phyloP scores from a whole-genome alignment of 2,888 invertebrate genomes.

The Amblyjoppa proteus region DNA sequence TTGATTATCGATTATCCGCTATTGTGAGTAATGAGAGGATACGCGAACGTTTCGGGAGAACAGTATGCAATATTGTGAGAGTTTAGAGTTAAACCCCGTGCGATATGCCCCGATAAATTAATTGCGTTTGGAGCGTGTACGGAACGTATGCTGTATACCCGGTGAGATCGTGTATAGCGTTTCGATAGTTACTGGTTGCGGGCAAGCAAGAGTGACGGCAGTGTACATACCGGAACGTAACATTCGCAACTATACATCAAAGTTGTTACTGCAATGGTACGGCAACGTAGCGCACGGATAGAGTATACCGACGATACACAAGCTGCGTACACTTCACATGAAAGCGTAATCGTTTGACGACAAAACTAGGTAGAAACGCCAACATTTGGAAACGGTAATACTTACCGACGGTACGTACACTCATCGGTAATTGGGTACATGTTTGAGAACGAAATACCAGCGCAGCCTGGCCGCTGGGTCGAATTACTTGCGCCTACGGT shows the following conservation, averaged over 20 bases:
- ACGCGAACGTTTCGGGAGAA: slow-evolving; percentile 13
- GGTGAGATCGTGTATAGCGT: slow-evolving; percentile 23
- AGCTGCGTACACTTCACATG: not conserved
- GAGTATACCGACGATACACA: slow-evolving; percentile 13
- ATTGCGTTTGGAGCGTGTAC: slow-evolving; percentile 7
- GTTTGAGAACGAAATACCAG: slow-evolving; percentile 54
- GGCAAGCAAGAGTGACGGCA: slow-evolving; percentile 18
- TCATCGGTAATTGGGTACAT: slow-evolving; percentile 53
- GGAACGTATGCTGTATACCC: not conserved
- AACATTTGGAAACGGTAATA: slow-evolving; percentile 63
- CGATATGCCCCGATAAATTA: slow-evolving; percentile 32
- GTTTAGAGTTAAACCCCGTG: not conserved
- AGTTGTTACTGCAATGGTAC: slow-evolving; percentile 14
- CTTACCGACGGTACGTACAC: slow-evolving; percentile 36
- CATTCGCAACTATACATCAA: slow-evolving; percentile 8
- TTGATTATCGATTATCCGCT: slow-evolving; percentile 16
- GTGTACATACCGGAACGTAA: slow-evolving; percentile 8
- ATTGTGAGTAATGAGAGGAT: not conserved
- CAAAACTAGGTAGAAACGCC: slow-evolving; percentile 47
- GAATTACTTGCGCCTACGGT: not conserved
- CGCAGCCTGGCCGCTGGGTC: slow-evolving; percentile 10
- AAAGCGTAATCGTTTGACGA: slow-evolving; percentile 64
- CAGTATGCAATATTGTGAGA: slow-evolving; percentile 10
- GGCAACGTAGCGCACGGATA: not conserved
- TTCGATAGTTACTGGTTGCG: slow-evolving; percentile 44